Base-by-base conservation (phyloP, 1,140 invertebrate species). In the Platorchestia sp. region DNA sequence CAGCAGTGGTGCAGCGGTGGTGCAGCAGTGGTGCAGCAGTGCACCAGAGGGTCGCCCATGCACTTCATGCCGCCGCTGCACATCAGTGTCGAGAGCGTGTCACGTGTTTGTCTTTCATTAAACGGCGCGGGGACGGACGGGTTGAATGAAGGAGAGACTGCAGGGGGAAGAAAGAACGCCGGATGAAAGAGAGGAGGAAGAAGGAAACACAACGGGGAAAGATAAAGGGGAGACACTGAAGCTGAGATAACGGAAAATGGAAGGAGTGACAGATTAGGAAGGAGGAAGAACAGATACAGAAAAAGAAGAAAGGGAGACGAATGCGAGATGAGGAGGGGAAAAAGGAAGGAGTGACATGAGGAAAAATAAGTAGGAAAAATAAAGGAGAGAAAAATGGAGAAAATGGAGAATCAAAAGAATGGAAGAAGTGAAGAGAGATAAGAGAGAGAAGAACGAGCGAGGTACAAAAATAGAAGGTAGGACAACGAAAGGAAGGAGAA, bases 71-170 rank as follows among this genome's bases (percentile, higher is more conserved):
- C 10, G 87, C 27, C 27, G 87, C 41, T 89, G 87, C 87, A 42
- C 87, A 42, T 41, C 87, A 42, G 87, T 89, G 87, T 89, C 87
- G 27, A 89, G 87, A 89, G 87, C 41, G 41, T 89, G 87, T 89
- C 87, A 89, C 87, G 87, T 89, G 87, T 89, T 89, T 89, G 87
- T 44, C 87, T 89, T 89, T 89, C 87, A 89, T 89, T 89, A 89
- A 89, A 44, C n/a, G 87, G 41, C 27, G 16, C 87, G 5, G 87
- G 87, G 41, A 6, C n/a, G n/a, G n/a, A n/a, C n/a, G n/a, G n/a
- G n/a, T n/a, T n/a, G n/a, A n/a, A n/a, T n/a, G n/a, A n/a, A n/a
- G n/a, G n/a, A n/a, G n/a, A n/a, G n/a, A n/a, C n/a, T n/a, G n/a
- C n/a, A n/a, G 87, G 14, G 1, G 43, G 87, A 89, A 44, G 87